A percentile compares a stretch with the other conserved stretches of the same genome.
These are phyloP conservation scores for Heliothis peltigera DNA, from an alignment of 2,888 invertebrate genomes.

Conservation along the genomic window DNA sequence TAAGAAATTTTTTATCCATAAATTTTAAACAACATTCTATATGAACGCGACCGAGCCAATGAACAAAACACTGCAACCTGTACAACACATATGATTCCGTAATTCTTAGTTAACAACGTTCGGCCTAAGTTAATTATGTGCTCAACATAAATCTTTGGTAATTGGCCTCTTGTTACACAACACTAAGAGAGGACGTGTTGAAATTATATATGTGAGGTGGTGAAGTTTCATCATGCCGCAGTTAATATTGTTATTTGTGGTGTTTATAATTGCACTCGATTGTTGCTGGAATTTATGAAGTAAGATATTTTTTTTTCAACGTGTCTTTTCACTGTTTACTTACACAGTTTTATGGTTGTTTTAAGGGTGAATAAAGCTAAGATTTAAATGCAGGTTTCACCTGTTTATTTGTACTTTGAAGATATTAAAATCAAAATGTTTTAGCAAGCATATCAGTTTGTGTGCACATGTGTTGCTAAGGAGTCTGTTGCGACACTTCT, in stretches of 20 bases:
- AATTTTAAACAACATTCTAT: not conserved
- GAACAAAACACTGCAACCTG: slow-evolving; percentile 60
- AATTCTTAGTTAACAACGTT: slow-evolving; percentile 87
- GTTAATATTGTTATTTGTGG: slow-evolving; percentile 66
- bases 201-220: slow-evolving; percentile 88
- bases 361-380: no score
- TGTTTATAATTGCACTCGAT: slow-evolving; percentile 44
- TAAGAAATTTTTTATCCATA: not conserved
- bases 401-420: no score
- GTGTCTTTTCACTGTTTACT: not conserved
- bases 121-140: slow-evolving; percentile 90
- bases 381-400: no score
- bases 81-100: slow-evolving; percentile 78
- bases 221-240: slow-evolving; percentile 78
- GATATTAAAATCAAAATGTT: no score
- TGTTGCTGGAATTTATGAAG: slow-evolving; percentile 8
- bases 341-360: no score
- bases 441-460: no score
- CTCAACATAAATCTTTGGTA: slow-evolving; percentile 90
- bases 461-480: no score
- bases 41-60: not conserved
- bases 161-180: slow-evolving; percentile 90
- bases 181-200: slow-evolving; percentile 88
- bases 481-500: no score
- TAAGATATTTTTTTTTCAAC: not conserved